These are phyloP conservation scores for Entelurus aequoreus DNA, from an alignment of 2,113 vertebrate genomes.

Conservation along the genomic window DNA sequence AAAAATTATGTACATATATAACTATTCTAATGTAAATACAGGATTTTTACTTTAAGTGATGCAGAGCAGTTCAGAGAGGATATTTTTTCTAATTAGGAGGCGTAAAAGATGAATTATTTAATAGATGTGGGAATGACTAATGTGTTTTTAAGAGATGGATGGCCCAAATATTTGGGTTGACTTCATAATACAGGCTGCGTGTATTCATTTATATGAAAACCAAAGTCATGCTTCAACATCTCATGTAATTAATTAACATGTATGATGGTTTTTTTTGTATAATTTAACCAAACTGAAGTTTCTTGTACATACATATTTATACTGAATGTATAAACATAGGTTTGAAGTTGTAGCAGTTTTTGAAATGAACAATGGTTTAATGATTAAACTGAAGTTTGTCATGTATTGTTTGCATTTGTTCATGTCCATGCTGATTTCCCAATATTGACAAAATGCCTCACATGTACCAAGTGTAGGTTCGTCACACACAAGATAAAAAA, in stretches of 20 bases:
- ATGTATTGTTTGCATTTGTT: slow-evolving; percentile 11
- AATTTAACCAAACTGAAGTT: slow-evolving; percentile 6
- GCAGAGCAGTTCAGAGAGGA: slow-evolving; percentile 11
- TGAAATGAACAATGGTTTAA: slow-evolving; percentile 28
- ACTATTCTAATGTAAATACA: slow-evolving; percentile 12
- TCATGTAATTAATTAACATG: neutral
- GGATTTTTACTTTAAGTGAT: slow-evolving; percentile 10
- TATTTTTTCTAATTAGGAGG: slow-evolving; percentile 29
- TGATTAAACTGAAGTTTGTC: slow-evolving; percentile 58
- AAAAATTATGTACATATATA: slow-evolving; percentile 13
- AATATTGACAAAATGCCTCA: neutral
- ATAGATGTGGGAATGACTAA: slow-evolving; percentile 16
- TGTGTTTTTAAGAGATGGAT: neutral
- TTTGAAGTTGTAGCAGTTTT: slow-evolving; percentile 26
- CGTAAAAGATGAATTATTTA: slow-evolving; percentile 29
- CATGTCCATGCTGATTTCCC: slow-evolving; percentile 4
- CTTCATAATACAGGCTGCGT: too few relatives aligned
- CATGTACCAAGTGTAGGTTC: too few relatives aligned
- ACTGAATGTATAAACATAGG: slow-evolving; percentile 20
- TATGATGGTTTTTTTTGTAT: neutral
- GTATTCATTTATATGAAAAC: too few relatives aligned
- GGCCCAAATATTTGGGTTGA: too few relatives aligned
- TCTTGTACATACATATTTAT: slow-evolving; percentile 29
- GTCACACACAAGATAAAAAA: too few relatives aligned
- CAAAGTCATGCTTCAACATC: too few relatives aligned